Evolutionary conservation across 2,797 vertebrate species (phyloP).

Genomic region (Schizopygopsis malacanthus): DNA sequence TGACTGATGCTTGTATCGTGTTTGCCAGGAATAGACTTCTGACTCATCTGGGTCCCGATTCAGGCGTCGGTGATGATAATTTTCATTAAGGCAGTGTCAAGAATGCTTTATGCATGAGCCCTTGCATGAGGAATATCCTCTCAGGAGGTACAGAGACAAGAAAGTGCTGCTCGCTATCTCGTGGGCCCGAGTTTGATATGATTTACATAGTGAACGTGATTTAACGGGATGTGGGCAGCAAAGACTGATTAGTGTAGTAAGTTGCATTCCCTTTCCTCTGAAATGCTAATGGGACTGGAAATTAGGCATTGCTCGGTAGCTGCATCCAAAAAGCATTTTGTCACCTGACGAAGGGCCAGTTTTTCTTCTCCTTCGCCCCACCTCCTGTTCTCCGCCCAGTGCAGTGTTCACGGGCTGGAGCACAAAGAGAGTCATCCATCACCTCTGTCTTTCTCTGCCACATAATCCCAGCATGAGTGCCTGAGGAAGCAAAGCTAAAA

Average conservation of each 20-base stretch:
- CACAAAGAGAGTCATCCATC: slow-evolving; percentile 65
- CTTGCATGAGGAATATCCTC: slow-evolving; percentile 41
- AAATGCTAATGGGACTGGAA: slow-evolving; percentile 8
- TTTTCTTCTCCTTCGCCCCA: slow-evolving; percentile 7
- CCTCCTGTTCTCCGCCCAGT: slow-evolving; percentile 46
- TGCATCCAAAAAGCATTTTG: not conserved
- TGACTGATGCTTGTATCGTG: slow-evolving; percentile 42
- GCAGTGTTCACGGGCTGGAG: slow-evolving; percentile 63
- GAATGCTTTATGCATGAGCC: slow-evolving; percentile 39
- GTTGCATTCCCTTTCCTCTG: not conserved
- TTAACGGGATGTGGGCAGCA: slow-evolving; percentile 38
- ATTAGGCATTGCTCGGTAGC: not conserved
- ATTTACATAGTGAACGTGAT: slow-evolving; percentile 23
- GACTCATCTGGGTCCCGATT: slow-evolving; percentile 46
- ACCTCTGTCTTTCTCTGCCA: slow-evolving; percentile 51
- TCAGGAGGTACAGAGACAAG: slow-evolving; percentile 30
- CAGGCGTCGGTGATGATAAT: slow-evolving; percentile 34
- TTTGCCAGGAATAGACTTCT: slow-evolving; percentile 51
- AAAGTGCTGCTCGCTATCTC: slow-evolving; percentile 25
- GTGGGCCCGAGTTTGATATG: slow-evolving; percentile 7
- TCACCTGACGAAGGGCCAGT: not conserved
- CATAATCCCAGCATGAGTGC: slow-evolving; percentile 46
- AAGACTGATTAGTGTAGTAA: slow-evolving; percentile 4
- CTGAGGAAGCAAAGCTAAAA: slow-evolving; percentile 41
- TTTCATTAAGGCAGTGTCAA: slow-evolving; percentile 47